Percentiles rank a stretch among this genome's conserved stretches.
phyloP scores from a whole-genome alignment of 2,888 invertebrate species.

The Pyrgus malvae region DNA sequence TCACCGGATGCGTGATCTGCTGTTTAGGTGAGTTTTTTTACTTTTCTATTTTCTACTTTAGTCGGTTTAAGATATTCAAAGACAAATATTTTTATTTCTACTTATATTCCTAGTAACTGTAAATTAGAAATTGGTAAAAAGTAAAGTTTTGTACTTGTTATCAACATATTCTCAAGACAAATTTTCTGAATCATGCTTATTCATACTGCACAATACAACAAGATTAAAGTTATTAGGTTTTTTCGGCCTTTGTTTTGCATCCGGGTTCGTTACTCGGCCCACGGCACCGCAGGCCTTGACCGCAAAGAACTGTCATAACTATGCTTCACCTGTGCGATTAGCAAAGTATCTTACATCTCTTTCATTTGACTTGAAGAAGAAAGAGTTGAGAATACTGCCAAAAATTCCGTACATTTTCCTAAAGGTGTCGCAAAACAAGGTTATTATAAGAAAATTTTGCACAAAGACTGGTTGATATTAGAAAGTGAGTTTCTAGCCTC shows the following conservation, averaged over 20 bases:
- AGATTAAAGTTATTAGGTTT: slow-evolving; percentile 24
- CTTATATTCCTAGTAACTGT: neutral
- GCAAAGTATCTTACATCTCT: neutral
- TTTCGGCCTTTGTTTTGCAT: slow-evolving; percentile 40
- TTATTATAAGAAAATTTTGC: neutral
- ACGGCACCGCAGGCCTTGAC: slow-evolving; percentile 69
- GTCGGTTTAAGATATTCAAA: too few relatives aligned
- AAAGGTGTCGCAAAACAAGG: too few relatives aligned
- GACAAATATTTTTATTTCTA: neutral
- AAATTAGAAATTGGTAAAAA: too few relatives aligned
- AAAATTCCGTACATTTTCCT: too few relatives aligned
- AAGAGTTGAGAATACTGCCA: too few relatives aligned
- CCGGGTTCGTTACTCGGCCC: slow-evolving; percentile 74
- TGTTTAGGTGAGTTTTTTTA: slow-evolving; percentile 50
- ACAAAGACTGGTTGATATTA: slow-evolving; percentile 38
- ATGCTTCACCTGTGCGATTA: slow-evolving; percentile 32
- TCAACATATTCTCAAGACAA: neutral
- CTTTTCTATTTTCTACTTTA: slow-evolving; percentile 4
- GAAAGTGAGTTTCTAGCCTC: slow-evolving; percentile 40
- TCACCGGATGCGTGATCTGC: slow-evolving; percentile 37
- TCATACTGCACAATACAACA: slow-evolving; percentile 6
- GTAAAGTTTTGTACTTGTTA: too few relatives aligned
- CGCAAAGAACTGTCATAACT: slow-evolving; percentile 55
- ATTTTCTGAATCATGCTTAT: neutral
- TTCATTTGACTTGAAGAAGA: neutral